These are phyloP conservation scores for Idris sp. DNA, from an alignment of 1,140 invertebrate species.

Conservation along the genomic window DNA sequence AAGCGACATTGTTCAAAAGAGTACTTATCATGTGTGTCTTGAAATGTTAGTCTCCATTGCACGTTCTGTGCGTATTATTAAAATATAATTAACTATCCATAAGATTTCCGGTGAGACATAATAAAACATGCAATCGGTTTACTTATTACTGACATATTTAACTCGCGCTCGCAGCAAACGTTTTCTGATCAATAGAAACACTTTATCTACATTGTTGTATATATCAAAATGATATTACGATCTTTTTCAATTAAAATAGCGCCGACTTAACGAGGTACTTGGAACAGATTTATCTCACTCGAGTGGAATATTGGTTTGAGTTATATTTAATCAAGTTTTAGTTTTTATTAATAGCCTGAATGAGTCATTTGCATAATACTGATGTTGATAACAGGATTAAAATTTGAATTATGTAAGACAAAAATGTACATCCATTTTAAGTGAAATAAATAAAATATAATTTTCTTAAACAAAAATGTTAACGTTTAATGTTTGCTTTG, in stretches of 20 bases:
- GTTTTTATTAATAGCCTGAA: background rate
- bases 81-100: constrained; percentile 45
- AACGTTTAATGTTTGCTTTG: no score
- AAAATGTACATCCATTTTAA: no score
- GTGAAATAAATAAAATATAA: no score
- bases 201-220: constrained; percentile 15
- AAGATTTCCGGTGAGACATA: constrained; percentile 30
- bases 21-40: constrained; percentile 25
- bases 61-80: constrained; percentile 45
- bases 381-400: no score
- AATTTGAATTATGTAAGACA: no score
- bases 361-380: no score
- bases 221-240: constrained; percentile 18
- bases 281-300: constrained; percentile 2
- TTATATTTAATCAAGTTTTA: constrained; percentile 1
- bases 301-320: background rate
- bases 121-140: constrained; percentile 33
- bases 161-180: constrained; percentile 14
- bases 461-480: no score
- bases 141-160: constrained; percentile 37
- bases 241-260: constrained; percentile 11
- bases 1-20: constrained; percentile 22
- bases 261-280: background rate
- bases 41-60: constrained; percentile 47
- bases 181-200: constrained; percentile 37